Evolutionary conservation across 2,888 invertebrate genomes (phyloP).

Genomic region (Frankliniella fusca): DNA sequence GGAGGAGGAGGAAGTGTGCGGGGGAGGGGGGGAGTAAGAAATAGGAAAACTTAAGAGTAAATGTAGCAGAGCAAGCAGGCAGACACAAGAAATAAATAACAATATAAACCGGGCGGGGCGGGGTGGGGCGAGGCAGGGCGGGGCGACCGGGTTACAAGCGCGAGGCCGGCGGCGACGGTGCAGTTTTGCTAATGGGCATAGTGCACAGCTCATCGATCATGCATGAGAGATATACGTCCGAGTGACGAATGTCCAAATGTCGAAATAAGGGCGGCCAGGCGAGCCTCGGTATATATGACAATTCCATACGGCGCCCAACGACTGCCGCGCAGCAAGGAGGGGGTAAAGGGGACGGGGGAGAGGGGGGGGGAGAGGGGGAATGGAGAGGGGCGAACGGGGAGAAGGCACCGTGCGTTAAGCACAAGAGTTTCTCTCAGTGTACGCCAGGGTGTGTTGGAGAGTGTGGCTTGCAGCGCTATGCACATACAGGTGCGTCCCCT

Average conservation of each 20-base stretch:
- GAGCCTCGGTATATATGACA: background rate
- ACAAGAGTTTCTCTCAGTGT: background rate
- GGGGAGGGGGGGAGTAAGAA: no score
- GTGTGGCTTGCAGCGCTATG: background rate
- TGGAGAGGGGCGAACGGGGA: slow-evolving; percentile 35
- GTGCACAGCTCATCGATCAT: slow-evolving; percentile 8
- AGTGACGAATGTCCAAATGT: slow-evolving; percentile 30
- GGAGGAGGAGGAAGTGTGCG: no score
- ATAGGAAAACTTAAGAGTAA: no score
- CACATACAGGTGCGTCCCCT: background rate
- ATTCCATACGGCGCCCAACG: slow-evolving; percentile 32
- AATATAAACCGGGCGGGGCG: no score
- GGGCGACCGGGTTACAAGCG: no score
- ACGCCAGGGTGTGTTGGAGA: background rate
- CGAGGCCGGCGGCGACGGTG: no score
- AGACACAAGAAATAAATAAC: no score
- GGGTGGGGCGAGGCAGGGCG: no score
- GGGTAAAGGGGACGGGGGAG: slow-evolving; percentile 35
- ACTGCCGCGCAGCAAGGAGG: slow-evolving; percentile 33
- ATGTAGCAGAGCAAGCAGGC: no score
- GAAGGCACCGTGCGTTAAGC: background rate
- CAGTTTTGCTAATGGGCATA: no score
- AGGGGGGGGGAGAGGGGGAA: slow-evolving; percentile 35
- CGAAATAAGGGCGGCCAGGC: background rate
- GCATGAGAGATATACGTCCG: slow-evolving; percentile 28